Base-by-base conservation (phyloP, 2,888 invertebrate genomes). In the Zonitis immaculata region DNA sequence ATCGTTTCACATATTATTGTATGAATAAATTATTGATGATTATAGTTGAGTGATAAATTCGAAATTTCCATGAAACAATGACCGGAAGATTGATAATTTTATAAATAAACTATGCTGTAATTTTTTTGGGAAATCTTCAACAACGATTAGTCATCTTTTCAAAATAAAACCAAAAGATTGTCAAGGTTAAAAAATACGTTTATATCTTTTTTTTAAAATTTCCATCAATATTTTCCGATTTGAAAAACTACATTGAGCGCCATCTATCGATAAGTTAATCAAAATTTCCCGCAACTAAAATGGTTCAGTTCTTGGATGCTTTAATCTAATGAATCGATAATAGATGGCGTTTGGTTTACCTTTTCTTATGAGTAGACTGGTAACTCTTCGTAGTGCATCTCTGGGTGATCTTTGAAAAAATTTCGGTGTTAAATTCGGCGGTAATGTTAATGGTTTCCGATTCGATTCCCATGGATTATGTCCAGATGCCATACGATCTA, bases 361-460 rank as follows among this genome's bases (percentile, higher is more conserved):
- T 73, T 74, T 74, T 59, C 71, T 66, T 77, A 91, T 91, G 75
- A 91, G 84, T 76, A 91, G 84, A 81, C 91, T 91, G 74, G 91
- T 91, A 71, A 91, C 91, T 76, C 91, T 85, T 71, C 91, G 82
- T 64, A 91, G 80, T 56, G 91, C 91, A 76, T 91, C 91, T 69
- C 91, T 82, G 44, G 91, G 90, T 62, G 91, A 91, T 77, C 89
- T 88, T 74, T 91, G 89, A 80, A 91, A 88, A 82, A 91, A 91
- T 77, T 91, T 91, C 67, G 91, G 91, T 61, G 91, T 90, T 71
- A 91, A 80, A 80, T 91, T 91, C 54, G 91, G 91, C 49, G 91
- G 91, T 69, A 91, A 80, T n/a, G 91, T 91, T 61, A 90, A 80
- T 5, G 91, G 91, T 72, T 91, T 91, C 69, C 90, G 81, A 78